A percentile compares a stretch with the other conserved stretches of the same genome.
phyloP scores from a whole-genome alignment of 2,888 invertebrate genomes.

The Poecilobothrus nobilitatus region DNA sequence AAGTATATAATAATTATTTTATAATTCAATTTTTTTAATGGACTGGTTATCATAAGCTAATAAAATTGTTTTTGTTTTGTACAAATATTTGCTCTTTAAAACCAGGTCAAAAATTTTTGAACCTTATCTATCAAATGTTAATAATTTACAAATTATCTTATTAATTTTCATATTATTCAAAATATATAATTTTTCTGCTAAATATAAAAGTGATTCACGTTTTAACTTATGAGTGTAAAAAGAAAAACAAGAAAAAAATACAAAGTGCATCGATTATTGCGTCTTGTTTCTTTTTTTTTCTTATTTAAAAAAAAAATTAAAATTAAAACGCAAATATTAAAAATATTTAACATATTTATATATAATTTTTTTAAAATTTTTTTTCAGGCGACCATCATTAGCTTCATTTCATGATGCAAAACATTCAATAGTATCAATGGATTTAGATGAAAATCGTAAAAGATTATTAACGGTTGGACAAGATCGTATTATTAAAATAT shows the following conservation, averaged over 20 bases:
- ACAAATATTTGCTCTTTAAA: not conserved
- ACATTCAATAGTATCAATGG: slow-evolving; percentile 80
- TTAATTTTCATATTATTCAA: too few species aligned
- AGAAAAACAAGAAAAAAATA: too few species aligned
- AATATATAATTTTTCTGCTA: too few species aligned
- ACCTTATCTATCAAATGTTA: too few species aligned
- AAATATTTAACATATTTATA: slow-evolving; percentile 9
- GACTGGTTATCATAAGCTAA: not conserved
- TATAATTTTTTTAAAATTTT: slow-evolving; percentile 11
- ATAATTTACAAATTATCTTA: too few species aligned
- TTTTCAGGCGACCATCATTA: slow-evolving; percentile 70
- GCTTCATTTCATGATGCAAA: slow-evolving; percentile 94
- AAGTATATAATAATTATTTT: slow-evolving; percentile 43
- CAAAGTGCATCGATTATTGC: too few species aligned
- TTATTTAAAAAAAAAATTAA: too few species aligned
- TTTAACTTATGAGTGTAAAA: too few species aligned
- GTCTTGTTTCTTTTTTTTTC: too few species aligned
- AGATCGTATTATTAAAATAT: slow-evolving; percentile 89
- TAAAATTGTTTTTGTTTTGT: not conserved
- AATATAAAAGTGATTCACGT: too few species aligned
- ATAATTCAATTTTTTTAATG: not conserved
- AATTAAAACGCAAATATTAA: too few species aligned
- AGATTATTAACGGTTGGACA: slow-evolving; percentile 87
- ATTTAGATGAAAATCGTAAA: slow-evolving; percentile 80
- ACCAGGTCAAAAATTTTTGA: too few species aligned